Conservation (phyloP, 2,797 vertebrate species). For the Mormyrops boulengeri region DNA sequence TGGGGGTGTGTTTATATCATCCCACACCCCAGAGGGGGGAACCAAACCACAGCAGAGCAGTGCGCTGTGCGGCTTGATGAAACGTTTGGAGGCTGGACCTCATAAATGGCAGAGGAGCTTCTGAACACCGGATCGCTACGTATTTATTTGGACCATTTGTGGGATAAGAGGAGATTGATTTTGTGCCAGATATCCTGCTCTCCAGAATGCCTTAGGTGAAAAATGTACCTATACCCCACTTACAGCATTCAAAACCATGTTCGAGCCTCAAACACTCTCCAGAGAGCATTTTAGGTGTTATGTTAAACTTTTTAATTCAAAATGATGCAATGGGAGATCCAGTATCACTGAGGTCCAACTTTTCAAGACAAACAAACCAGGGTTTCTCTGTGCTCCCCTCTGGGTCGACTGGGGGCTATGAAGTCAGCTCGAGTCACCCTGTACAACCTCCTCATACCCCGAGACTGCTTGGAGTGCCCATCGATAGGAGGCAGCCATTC, state of each 20-base stretch:
- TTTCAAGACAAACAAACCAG: not conserved
- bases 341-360: not conserved
- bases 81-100: constrained; percentile 11
- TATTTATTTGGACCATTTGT: constrained; percentile 15
- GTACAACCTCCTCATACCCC: not conserved
- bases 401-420: not conserved
- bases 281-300: not conserved
- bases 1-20: not conserved
- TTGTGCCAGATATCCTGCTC: constrained; percentile 19
- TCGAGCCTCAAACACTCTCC: not conserved
- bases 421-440: not conserved
- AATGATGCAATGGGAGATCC: not conserved
- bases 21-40: not conserved
- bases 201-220: not conserved
- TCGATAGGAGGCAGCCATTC: not conserved
- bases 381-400: not conserved
- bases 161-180: constrained; percentile 18
- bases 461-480: not conserved
- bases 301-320: not conserved
- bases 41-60: not conserved
- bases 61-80: not conserved
- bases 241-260: not conserved
- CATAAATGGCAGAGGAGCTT: not conserved
- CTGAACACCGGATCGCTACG: not conserved
- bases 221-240: not conserved